Base-by-base conservation (phyloP, 1,140 invertebrate species). In the Psilanteris sp. region DNA sequence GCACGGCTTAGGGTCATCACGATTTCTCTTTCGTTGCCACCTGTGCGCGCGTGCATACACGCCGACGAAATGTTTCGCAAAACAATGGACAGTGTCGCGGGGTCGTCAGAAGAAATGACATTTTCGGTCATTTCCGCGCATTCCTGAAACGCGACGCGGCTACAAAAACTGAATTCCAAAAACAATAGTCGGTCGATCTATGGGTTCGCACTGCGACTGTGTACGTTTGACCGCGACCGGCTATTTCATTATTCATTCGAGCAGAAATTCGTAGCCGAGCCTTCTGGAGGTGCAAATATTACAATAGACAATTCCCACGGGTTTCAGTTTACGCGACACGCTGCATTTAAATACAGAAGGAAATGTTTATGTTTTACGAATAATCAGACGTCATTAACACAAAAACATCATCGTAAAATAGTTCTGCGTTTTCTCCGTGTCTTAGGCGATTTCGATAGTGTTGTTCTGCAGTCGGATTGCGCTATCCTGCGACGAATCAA, bases 1-100 rank as follows among this genome's bases (percentile, higher is more conserved):
- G 24, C 62, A 48, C 55, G 55, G 72, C 72, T 75, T 41, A 46
- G 54, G 62, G 32, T 68, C 62, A 55, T 75, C 62, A 75, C 71
- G 71, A 75, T 75, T 75, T 55, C 54, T 68, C 41, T 50, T 29
- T 67, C 44, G 32, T 59, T 52, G 46, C 59, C 61, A 73, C 70
- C 70, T 73, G 70, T 36, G 41, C 64, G 43, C 16, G 32, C 29
- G 20, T 34, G 36, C 9, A 44, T 52, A 15, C 43, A n/a, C n/a
- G 46, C 14, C 41, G 20, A 32, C 39, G 24, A 11, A 43, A 34
- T 59, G 43, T 59, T 70, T 34, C 52, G 31, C 27, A 32, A 68
- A 68, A n/a, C 26, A 59, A 48, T 52, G 34, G 27, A 2, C 34
- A 31, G 29, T 27, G 34, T 52, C 31, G 34, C 34, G 20, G 13